Evolutionary conservation across 2,797 vertebrate genomes (phyloP), one percentile per base, ranked within the genome.

Genomic region (Hipposideros larvatus): DNA sequence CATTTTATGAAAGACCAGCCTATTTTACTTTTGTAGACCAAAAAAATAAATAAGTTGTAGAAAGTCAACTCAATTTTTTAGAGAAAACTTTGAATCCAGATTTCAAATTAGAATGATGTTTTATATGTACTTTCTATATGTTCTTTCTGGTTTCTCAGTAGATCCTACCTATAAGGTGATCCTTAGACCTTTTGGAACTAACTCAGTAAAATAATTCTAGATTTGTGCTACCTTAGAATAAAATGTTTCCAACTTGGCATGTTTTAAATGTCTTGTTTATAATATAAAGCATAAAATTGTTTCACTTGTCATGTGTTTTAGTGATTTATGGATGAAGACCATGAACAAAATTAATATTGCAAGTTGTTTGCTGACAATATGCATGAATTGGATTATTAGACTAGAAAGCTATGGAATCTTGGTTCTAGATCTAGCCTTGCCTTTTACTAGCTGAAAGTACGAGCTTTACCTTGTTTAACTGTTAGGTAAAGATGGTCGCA

Each of bases 381-480:
- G 48, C 31, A 24, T 87, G 24, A 91, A 78, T 91, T 94, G 18
- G 41, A 75, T 96, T 71, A 71, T 73, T 90, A 28, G 11, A 21
- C 41, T 95, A 53, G 41, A 79, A 85, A 61, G 41, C 82, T 83
- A 41, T 2, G 7, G 31, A 31, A 78, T 94, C 46, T 55, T 92
- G 57, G 43, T 85, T 87, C 51, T 96, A 31, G 55, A 59, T 61
- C 61, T 95, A 15, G 4, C 31, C 90, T 90, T 96, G 68, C 70
- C 90, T 92, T 96, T 96, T 88, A 70, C 59, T 93, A 75, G 34
- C 75, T 92, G 21, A 55, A 93, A 88, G 9, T 87, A 55, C 86
- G 34, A 95, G 41, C 55, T 89, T 92, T 82, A 22, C 61, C 82
- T 73, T 94, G 46, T 87, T 85, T 46, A 86, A 0, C 34, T 85